phyloP scores from a whole-genome alignment of 2,113 vertebrate species.

The Leptodactylus fuscus region DNA sequence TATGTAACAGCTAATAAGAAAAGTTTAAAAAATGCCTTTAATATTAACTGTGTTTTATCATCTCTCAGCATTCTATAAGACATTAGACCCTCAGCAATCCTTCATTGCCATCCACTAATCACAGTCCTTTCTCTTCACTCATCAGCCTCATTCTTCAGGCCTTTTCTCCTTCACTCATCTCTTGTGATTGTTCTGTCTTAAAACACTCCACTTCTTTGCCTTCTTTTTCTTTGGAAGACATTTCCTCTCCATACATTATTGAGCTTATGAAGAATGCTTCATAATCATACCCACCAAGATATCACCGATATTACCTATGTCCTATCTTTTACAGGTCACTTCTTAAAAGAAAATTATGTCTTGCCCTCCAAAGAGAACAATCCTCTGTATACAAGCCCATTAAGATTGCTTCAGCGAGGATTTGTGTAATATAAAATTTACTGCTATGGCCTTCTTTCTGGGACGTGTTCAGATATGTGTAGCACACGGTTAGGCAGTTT shows the following conservation, averaged over 20 bases:
- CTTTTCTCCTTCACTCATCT: background rate
- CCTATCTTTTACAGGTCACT: background rate
- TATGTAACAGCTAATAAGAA: background rate
- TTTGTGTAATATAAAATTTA: no score
- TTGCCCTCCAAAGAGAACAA: background rate
- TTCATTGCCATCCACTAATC: conserved; percentile 1
- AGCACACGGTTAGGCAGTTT: no score
- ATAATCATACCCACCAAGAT: background rate
- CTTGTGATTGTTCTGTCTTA: background rate
- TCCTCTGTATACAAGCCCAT: no score
- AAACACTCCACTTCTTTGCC: background rate
- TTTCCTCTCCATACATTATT: background rate
- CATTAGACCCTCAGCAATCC: background rate
- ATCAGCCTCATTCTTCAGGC: background rate
- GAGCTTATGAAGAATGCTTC: background rate
- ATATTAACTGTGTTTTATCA: background rate
- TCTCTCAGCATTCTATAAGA: background rate
- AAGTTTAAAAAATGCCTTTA: background rate
- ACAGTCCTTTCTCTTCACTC: background rate
- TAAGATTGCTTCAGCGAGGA: no score
- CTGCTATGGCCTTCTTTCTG: no score
- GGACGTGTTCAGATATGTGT: no score
- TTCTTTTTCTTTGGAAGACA: background rate
- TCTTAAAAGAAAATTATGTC: background rate
- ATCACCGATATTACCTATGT: background rate